phyloP scores from a whole-genome alignment of 1,140 invertebrate species.

The Zeugodacus cucurbitae region DNA sequence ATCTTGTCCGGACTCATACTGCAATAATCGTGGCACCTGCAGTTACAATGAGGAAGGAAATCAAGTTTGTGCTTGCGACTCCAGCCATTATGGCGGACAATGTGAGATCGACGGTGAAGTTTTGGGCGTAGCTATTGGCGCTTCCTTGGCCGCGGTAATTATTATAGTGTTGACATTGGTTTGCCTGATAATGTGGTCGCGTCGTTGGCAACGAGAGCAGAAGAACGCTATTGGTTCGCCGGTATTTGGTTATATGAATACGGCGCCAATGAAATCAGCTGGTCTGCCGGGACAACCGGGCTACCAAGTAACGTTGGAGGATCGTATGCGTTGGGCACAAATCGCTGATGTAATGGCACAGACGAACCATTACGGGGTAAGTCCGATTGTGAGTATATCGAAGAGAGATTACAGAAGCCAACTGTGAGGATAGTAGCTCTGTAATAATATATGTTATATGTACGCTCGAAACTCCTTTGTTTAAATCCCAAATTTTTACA shows the following conservation, averaged over 20 bases:
- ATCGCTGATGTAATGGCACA: constrained; percentile 85
- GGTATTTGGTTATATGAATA: constrained; percentile 84
- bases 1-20: constrained; percentile 80
- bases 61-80: constrained; percentile 82
- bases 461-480: not conserved
- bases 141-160: constrained; percentile 85
- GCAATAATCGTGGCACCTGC: constrained; percentile 86
- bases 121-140: constrained; percentile 88
- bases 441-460: not conserved
- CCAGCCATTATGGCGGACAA: constrained; percentile 86
- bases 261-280: constrained; percentile 76
- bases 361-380: constrained; percentile 84
- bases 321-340: constrained; percentile 84
- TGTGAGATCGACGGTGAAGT: constrained; percentile 94
- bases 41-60: constrained; percentile 78
- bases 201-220: constrained; percentile 87
- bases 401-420: not conserved
- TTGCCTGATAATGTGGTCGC: constrained; percentile 92
- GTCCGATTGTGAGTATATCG: constrained; percentile 47
- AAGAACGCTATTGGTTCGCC: constrained; percentile 81
- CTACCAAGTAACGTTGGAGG: constrained; percentile 78
- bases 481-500: constrained; percentile 50
- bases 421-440: not conserved
- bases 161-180: constrained; percentile 89
- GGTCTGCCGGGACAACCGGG: constrained; percentile 71